Base-by-base conservation (phyloP, 1,140 invertebrate genomes). In the Anastatus disparis region DNA sequence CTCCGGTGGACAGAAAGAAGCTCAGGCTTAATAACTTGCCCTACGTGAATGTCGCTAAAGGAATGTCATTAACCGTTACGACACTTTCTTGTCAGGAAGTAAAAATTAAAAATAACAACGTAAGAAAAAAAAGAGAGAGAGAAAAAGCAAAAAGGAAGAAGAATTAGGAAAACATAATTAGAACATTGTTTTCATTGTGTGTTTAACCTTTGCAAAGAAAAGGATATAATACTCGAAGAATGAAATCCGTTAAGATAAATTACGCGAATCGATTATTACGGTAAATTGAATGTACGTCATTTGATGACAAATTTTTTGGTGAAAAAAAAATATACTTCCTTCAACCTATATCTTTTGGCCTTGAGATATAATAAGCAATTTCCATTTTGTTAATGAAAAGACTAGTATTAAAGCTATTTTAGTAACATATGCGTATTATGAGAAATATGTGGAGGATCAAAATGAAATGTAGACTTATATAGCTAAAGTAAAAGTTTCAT, bases 1-100 rank as follows among this genome's bases (percentile, higher is more conserved):
- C 52, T 46, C 24, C 40, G 42, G 29, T 55, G 13, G 17, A 67
- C 42, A 35, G 12, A 12, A 20, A 15, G 46, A n/a, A 31, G 10
- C 10, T n/a, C n/a, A n/a, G n/a, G n/a, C n/a, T n/a, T n/a, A n/a
- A 46, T 22, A 35, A 58, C 48, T 58, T 15, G 42, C 38, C 4
- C n/a, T 38, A 22, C 27, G 42, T 24, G 40, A 67, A 24, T 46
- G 48, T 46, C 24, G 17, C 53, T n/a, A 46, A 67, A 46, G 48
- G 35, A 65, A 65, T 55, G 52, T 55, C n/a, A n/a, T 58, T 58
- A 40, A 66, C 53, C 40, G 53, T 58, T 67, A 67, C 29, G 20
- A 15, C 27, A 67, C 29, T 58, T 67, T 67, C 64, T 56, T 48
- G 27, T 20, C 27, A 44, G 50, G 26, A 56, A 56, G 22, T 13